These are phyloP conservation scores for Hecatera dysodea DNA, from an alignment of 2,888 invertebrate genomes.

Conservation along the genomic window DNA sequence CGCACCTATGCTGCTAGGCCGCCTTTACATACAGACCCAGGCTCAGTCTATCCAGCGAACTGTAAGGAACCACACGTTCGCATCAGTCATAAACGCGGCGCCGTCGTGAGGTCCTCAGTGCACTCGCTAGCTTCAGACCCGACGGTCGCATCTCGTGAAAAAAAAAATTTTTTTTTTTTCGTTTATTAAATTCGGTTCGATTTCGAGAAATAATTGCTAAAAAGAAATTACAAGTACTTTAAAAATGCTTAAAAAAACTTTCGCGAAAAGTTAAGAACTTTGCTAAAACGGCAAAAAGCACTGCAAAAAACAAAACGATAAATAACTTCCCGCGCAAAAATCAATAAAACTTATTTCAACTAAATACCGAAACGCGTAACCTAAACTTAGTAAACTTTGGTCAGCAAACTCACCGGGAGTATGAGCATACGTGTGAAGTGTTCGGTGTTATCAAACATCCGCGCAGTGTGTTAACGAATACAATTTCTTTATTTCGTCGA, in stretches of 20 bases:
- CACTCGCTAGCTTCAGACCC: background rate
- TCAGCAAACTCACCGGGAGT: background rate
- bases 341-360: background rate
- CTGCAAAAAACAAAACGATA: background rate
- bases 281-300: too few relatives aligned
- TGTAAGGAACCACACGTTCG: background rate
- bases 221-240: background rate
- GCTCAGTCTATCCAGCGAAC: background rate
- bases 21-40: background rate
- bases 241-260: background rate
- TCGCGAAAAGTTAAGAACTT: background rate
- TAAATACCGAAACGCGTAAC: background rate
- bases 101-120: background rate
- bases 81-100: background rate
- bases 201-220: background rate
- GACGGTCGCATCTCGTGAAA: background rate
- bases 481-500: background rate
- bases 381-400: background rate
- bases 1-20: background rate
- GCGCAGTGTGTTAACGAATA: background rate
- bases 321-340: background rate
- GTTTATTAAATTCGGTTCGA: background rate
- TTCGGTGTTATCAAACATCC: background rate
- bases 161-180: background rate
- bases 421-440: background rate